Percentiles rank a stretch among this genome's conserved stretches.
Conservation (phyloP, 2,113 vertebrate genomes). For the Asarcornis scutulata region DNA sequence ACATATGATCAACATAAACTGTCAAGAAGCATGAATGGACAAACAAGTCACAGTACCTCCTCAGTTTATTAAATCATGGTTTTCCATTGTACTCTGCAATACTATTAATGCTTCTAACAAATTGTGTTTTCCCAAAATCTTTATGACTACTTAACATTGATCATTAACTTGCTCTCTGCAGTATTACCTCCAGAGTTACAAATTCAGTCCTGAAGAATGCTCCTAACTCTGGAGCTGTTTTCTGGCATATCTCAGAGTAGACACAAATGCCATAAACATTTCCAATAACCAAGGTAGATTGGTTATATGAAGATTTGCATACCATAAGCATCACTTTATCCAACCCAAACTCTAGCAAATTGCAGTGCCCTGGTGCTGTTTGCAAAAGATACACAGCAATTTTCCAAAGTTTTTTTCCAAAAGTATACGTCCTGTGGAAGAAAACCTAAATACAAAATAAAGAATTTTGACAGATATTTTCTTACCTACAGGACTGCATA, state of each 20-base stretch:
- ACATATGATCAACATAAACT: background rate
- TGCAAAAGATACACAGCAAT: background rate
- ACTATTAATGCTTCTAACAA: background rate
- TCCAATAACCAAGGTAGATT: background rate
- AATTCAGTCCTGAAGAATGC: background rate
- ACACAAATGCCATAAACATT: background rate
- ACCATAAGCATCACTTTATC: background rate
- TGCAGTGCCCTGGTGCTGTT: background rate
- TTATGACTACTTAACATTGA: background rate
- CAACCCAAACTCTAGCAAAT: background rate
- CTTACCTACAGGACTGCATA: slow-evolving; percentile 97
- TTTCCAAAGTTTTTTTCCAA: background rate
- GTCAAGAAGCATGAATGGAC: background rate
- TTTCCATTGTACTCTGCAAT: background rate
- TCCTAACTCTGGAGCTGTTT: background rate
- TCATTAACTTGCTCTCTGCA: background rate
- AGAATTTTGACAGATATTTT: background rate
- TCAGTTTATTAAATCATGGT: background rate
- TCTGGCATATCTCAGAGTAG: background rate
- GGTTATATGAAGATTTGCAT: background rate
- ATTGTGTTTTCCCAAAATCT: background rate
- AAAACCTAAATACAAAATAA: background rate
- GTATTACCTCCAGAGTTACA: background rate
- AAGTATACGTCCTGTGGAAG: background rate
- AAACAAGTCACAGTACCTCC: background rate